Evolutionary conservation across 2,888 invertebrate genomes (phyloP), one percentile per base, ranked within the genome.

Genomic region (Rhodophaea formosa): DNA sequence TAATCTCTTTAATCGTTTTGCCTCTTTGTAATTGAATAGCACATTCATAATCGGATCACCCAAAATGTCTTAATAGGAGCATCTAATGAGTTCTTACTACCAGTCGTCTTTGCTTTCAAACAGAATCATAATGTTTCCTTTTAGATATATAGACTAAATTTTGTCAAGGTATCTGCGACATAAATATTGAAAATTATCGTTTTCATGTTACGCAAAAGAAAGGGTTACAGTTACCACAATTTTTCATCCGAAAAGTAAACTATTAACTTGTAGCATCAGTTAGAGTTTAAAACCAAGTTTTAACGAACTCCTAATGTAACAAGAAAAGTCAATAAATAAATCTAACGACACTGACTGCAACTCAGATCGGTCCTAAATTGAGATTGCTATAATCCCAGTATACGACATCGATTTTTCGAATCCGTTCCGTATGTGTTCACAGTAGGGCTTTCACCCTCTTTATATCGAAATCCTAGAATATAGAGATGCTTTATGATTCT

Each of bases 401-500:
- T 32, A 49, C 32, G 32, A 17, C 30, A 65, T 66, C 65, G 63
- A 63, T 62, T 69, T 70, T 64, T 57, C 52, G 53, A 61, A 64
- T 58, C 65, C 66, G 64, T 70, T 66, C 59, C 60, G 53, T 51
- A 56, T 58, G 59, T 58, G 56, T 61, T 56, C 58, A 45, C 12
- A 8, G 39, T 12, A n/a, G 39, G n/a, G 39, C 39, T 39, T 39
- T 10, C 39, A 39, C 12, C 5, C 12, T 39, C 39, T 1, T 10
- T 12, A 39, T 39, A 12, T 12, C 12, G 39, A 8, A 10, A 0
- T 12, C 23, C 23, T 23, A 5, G 5, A 23, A 23, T 23, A 23
- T 5, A 23, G 23, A 2, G 23, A 23, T 23, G 2, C 5, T 5
- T 2, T 5, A 23, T 5, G 23, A 23, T 23, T 23, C 3, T 23